Evolutionary conservation across 2,888 invertebrate genomes (phyloP).

Genomic region (Drosophila cracens): DNA sequence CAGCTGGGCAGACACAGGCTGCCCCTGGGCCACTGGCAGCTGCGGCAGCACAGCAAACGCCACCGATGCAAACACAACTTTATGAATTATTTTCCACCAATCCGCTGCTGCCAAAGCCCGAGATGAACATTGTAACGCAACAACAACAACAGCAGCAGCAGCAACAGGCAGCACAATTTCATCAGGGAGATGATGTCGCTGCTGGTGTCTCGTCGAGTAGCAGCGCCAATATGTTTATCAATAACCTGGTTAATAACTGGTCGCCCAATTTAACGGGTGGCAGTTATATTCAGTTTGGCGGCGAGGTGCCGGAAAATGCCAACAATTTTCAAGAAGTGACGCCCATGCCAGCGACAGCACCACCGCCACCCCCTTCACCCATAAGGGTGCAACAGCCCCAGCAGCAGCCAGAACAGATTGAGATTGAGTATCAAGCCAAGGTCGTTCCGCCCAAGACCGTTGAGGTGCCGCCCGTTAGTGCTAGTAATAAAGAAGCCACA

Average conservation of each 20-base stretch:
- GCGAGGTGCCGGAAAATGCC: conserved; percentile 48
- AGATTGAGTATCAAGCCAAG: conserved; percentile 30
- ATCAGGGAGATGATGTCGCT: conserved; percentile 55
- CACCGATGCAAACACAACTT: conserved; percentile 75
- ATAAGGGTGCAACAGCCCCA: conserved; percentile 31
- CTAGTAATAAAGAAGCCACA: conserved; percentile 15
- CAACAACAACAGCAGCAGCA: conserved; percentile 41
- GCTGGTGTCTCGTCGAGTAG: conserved; percentile 40
- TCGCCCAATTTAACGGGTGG: conserved; percentile 83
- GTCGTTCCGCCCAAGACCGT: conserved; percentile 12
- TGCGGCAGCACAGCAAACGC: conserved; percentile 61
- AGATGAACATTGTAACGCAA: conserved; percentile 48
- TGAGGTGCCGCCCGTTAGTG: conserved; percentile 16
- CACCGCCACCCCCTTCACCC: conserved; percentile 27
- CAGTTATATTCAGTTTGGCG: conserved; percentile 81
- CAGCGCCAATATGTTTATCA: conserved; percentile 82
- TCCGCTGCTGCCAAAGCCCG: conserved; percentile 77
- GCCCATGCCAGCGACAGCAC: conserved; percentile 10
- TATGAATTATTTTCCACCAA: conserved; percentile 84
- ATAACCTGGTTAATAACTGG: conserved; percentile 84
- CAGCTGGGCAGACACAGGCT: conserved; percentile 24
- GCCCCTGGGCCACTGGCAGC: conserved; percentile 38
- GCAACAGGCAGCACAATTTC: conserved; percentile 29
- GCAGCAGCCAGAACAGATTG: conserved; percentile 7
- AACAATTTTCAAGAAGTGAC: conserved; percentile 38